phyloP scores from a whole-genome alignment of 2,888 invertebrate genomes.

The Stenurella melanura region DNA sequence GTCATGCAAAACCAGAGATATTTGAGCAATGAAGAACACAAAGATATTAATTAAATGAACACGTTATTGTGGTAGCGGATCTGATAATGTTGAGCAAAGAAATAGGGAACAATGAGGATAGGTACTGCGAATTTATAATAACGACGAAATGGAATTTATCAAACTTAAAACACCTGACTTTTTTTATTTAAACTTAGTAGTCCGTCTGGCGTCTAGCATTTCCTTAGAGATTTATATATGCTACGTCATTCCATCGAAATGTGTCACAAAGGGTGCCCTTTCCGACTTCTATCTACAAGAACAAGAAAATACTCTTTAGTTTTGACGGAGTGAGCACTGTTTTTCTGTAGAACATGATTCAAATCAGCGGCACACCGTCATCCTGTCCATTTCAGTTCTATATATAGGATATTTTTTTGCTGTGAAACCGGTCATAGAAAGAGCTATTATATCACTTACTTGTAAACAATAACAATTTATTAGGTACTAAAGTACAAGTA shows the following conservation, averaged over 20 bases:
- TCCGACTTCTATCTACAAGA: conserved; percentile 23
- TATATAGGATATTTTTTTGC: background rate
- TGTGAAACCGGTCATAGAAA: background rate
- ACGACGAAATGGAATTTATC: background rate
- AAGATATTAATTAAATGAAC: background rate
- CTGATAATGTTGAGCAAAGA: no score
- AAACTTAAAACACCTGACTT: background rate
- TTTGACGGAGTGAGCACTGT: conserved; percentile 38
- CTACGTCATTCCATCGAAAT: conserved; percentile 13
- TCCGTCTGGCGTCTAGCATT: background rate
- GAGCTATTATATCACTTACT: no score
- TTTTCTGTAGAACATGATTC: conserved; percentile 21
- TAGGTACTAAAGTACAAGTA: no score
- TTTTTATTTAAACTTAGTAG: conserved; percentile 14
- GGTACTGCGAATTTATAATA: background rate
- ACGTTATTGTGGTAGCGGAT: no score
- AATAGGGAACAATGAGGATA: no score
- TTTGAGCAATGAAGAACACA: background rate
- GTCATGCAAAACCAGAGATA: no score
- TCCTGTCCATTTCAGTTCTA: background rate
- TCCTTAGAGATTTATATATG: conserved; percentile 26
- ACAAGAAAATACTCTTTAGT: conserved; percentile 42
- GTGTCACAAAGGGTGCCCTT: conserved; percentile 10
- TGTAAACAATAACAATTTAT: no score
- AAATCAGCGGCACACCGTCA: background rate